A percentile compares a stretch with the other conserved stretches of the same genome.
phyloP scores from a whole-genome alignment of 2,797 vertebrate species.

The Lutjanus argentimaculatus region DNA sequence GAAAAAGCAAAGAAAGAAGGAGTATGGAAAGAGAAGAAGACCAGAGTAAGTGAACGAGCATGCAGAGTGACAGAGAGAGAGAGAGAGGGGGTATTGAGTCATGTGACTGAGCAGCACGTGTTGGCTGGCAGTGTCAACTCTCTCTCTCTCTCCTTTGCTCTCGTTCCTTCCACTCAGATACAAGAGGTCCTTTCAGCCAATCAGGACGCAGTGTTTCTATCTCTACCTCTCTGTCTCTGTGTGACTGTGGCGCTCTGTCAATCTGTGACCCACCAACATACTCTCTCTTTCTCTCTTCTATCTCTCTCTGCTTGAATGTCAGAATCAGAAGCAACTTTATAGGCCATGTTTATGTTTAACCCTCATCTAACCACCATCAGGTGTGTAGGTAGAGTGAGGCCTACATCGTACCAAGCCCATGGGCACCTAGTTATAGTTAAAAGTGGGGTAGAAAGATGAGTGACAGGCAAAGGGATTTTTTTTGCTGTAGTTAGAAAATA shows the following conservation, averaged over 20 bases:
- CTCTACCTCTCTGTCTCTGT: conserved; percentile 22
- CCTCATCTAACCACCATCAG: not conserved
- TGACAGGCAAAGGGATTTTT: no score
- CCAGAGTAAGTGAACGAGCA: conserved; percentile 13
- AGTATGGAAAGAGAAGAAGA: conserved; percentile 10
- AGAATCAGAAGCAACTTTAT: conserved; percentile 10
- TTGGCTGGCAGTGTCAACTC: conserved; percentile 55
- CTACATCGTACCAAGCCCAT: no score
- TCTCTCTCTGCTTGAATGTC: conserved; percentile 15
- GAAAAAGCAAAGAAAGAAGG: not conserved
- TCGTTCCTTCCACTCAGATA: conserved; percentile 76
- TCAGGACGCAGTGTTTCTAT: conserved; percentile 52
- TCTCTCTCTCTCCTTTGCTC: conserved; percentile 19
- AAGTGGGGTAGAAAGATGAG: no score
- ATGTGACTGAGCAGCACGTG: conserved; percentile 83
- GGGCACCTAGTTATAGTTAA: no score
- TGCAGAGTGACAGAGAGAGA: conserved; percentile 32
- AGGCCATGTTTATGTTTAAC: conserved; percentile 7
- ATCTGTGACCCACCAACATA: conserved; percentile 19
- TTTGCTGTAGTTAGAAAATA: no score
- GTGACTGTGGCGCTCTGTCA: conserved; percentile 18
- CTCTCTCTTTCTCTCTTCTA: conserved; percentile 8
- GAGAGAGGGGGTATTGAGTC: conserved; percentile 61
- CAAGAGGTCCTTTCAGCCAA: conserved; percentile 77
- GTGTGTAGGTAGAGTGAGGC: no score